A percentile compares a stretch with the other conserved stretches of the same genome.
phyloP scores from a whole-genome alignment of 2,888 invertebrate species.

The Ennomos fuscantarius region DNA sequence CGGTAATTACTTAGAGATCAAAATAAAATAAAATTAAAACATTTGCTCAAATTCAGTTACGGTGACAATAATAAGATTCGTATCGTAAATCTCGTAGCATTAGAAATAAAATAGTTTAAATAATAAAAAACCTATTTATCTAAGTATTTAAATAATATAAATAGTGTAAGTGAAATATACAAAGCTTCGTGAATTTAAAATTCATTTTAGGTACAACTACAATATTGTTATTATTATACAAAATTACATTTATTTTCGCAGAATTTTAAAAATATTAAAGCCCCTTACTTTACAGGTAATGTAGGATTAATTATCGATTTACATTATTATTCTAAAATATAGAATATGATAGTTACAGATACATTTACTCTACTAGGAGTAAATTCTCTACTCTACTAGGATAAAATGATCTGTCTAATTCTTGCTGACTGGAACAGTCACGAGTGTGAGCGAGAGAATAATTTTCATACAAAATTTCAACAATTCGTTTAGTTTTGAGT shows the following conservation, averaged over 20 bases:
- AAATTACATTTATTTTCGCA: conserved; percentile 10
- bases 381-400: too few species aligned
- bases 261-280: conserved; percentile 5
- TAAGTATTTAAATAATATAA: conserved; percentile 6
- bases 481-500: too few species aligned
- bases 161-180: not conserved
- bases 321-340: not conserved
- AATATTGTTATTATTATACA: conserved; percentile 1
- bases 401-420: too few species aligned
- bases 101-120: conserved; percentile 11
- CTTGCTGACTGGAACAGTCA: too few species aligned
- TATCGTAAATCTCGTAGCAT: conserved; percentile 27
- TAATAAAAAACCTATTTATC: not conserved
- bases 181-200: conserved; percentile 12
- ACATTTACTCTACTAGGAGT: too few species aligned
- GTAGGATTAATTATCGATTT: conserved; percentile 7
- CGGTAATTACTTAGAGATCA: not conserved
- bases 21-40: not conserved
- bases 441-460: too few species aligned
- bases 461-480: too few species aligned
- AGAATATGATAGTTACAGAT: not conserved
- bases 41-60: conserved; percentile 14
- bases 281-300: conserved; percentile 17
- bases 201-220: conserved; percentile 5
- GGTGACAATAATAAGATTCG: conserved; percentile 4